Evolutionary conservation across 2,888 invertebrate genomes (phyloP), one percentile per base, ranked within the genome.

Genomic region (Ernsta delagoae): DNA sequence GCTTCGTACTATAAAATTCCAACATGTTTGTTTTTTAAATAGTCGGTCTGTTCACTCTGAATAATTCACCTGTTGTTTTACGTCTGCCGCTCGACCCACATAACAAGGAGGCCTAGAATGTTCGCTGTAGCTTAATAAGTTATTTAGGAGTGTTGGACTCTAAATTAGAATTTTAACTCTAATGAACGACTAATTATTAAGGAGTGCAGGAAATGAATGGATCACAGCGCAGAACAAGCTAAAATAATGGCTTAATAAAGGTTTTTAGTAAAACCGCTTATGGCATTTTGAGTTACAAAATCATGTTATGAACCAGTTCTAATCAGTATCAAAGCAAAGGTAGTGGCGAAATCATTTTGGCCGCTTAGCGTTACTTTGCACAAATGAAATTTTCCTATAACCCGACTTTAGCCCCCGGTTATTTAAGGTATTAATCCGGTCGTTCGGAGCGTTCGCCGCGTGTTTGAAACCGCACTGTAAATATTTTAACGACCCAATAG

Each of bases 381-480:
- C 57, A 56, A 67, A 61, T 67, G 53, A 57, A 68, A 48, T 68
- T 65, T 68, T 50, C 57, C 56, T 68, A 31, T 50, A 68, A 68
- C 45, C 68, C 67, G 12, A 61, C 57, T 57, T 59, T n/a, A 34
- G 50, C 57, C 63, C 1, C 39, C 16, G 70, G 59, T 70, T 78
- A 78, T 77, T 77, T 75, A 75, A 77, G 75, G 77, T 77, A 73
- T 79, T 75, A 75, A 76, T 77, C 76, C 73, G 75, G 74, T 76
- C 75, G 77, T 78, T 77, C 67, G 75, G 76, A 75, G 74, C 78
- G 73, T 81, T 31, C 31, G 79, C 77, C 79, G 77, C 78, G 75
- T 79, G 82, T 81, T 85, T 84, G 82, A 82, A 78, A 83, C 87
- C 84, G 83, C 85, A 82, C 71, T 83, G 83, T 88, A 88, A 90